Percentiles rank a stretch among this genome's conserved stretches.
Evolutionary conservation across 2,113 vertebrate species (phyloP).

Genomic region (Salvator merianae): DNA sequence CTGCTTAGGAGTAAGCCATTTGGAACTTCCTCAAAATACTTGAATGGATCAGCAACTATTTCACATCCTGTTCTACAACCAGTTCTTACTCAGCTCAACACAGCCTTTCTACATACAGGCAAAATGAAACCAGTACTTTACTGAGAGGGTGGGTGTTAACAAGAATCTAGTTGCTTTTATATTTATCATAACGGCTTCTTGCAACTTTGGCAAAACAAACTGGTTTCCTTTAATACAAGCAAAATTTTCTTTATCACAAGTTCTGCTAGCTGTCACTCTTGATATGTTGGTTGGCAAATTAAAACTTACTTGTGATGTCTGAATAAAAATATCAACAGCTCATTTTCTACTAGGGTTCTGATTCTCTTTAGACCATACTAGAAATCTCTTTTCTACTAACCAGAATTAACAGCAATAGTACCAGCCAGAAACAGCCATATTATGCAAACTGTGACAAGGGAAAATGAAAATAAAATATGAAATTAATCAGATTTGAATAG

Average conservation of each 20-base stretch:
- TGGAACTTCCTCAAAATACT: constrained; percentile 24
- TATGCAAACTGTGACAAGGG: too few species aligned
- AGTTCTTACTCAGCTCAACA: constrained; percentile 9
- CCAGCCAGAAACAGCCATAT: too few species aligned
- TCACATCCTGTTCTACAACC: not conserved
- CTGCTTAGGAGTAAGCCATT: constrained; percentile 24
- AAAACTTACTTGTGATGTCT: not conserved
- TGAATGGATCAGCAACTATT: constrained; percentile 20
- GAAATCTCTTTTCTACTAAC: not conserved
- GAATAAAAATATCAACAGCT: not conserved
- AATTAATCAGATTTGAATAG: too few species aligned
- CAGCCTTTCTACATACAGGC: not conserved
- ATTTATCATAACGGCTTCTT: not conserved
- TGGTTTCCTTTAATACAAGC: not conserved
- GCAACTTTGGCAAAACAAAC: constrained; percentile 1
- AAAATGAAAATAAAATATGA: too few species aligned
- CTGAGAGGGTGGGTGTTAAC: not conserved
- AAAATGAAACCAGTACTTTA: constrained; percentile 3
- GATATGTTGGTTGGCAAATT: not conserved
- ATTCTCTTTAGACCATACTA: not conserved
- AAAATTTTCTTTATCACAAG: not conserved
- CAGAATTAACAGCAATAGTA: not conserved
- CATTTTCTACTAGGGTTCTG: not conserved
- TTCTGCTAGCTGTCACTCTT: not conserved
- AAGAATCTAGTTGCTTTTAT: not conserved